Percentiles rank a stretch among this genome's conserved stretches.
phyloP scores from a whole-genome alignment of 2,797 vertebrate genomes.

The Acomys russatus region DNA sequence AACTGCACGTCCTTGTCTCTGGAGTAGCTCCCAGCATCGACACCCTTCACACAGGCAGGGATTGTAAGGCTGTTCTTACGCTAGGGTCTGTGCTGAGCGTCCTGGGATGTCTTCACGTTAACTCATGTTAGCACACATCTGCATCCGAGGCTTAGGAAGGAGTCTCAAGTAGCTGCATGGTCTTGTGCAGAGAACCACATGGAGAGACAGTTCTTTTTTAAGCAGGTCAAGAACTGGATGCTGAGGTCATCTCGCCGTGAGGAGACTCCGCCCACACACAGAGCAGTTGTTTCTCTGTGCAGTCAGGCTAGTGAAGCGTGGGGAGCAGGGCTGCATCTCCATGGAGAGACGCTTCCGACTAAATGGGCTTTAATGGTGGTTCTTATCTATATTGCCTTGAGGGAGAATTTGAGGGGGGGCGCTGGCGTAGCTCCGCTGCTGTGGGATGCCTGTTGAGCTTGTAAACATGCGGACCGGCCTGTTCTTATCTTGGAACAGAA shows the following conservation, averaged over 20 bases:
- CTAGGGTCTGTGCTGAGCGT: background rate
- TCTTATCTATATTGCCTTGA: background rate
- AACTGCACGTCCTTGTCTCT: background rate
- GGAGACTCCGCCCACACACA: background rate
- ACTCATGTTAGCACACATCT: background rate
- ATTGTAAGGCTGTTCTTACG: background rate
- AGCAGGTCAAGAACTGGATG: background rate
- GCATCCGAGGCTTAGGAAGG: background rate
- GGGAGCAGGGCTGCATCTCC: background rate
- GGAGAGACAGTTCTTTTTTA: background rate
- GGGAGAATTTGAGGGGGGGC: background rate
- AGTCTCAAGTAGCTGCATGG: background rate
- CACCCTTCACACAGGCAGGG: background rate
- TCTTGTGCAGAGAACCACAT: background rate
- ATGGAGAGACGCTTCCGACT: constrained; percentile 10
- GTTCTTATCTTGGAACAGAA: background rate
- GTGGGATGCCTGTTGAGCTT: background rate
- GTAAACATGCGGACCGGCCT: background rate
- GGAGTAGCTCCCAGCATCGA: background rate
- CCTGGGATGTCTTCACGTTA: background rate
- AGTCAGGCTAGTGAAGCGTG: background rate
- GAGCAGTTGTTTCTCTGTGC: background rate
- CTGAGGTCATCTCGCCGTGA: background rate
- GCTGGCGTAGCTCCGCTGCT: fast-evolving
- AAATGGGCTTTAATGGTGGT: background rate